Base-by-base conservation (phyloP, 2,113 vertebrate species). In the Epinephelus moara region DNA sequence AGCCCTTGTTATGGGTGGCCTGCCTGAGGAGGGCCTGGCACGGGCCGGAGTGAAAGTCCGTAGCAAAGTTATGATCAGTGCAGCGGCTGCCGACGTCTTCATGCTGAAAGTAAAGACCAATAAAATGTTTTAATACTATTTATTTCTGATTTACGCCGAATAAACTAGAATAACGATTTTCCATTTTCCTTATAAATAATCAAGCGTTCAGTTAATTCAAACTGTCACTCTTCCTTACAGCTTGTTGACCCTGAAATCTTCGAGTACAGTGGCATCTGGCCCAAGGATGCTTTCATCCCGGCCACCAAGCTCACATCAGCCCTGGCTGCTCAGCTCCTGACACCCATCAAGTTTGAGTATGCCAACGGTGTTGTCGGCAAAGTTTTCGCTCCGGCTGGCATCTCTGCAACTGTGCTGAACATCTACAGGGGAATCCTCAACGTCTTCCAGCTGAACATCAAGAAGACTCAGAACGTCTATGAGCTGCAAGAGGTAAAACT, bases 291-390 rank as follows among this genome's bases (percentile, higher is more conserved):
- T 0, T 97, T 96, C 62, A 71, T 30, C 59, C 86, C 85, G 0
- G 92, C 95, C 61, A 76, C 91, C 25, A 96, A 95, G 81, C 93
- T 96, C 74, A 95, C 90, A 18, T 81, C 93, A 78, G 52, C 50
- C 0, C 7, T 96, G 70, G 84, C 90, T 86, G 0, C 89, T 2
- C 95, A 96, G 85, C 89, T 96, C 15, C 56, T 27, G 19, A 91
- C 85, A 47, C 93, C 94, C 19, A 88, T 96, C 85, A 96, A 94
- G 85, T 97, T 96, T 93, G 94, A 96, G 88, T 96, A 97, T 53
- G 68, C 1, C 21, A 95, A 88, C 2, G 96, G 97, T 50, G 88
- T 94, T 0, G 64, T 96, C 6, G 95, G 95, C 49, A 94, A 87
- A 56, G 89, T 97, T n/a, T 95, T 89, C 67, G 95, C 96, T 42